A percentile compares a stretch with the other conserved stretches of the same genome.
Conservation (phyloP, 2,113 vertebrate species). For the Vidua macroura region DNA sequence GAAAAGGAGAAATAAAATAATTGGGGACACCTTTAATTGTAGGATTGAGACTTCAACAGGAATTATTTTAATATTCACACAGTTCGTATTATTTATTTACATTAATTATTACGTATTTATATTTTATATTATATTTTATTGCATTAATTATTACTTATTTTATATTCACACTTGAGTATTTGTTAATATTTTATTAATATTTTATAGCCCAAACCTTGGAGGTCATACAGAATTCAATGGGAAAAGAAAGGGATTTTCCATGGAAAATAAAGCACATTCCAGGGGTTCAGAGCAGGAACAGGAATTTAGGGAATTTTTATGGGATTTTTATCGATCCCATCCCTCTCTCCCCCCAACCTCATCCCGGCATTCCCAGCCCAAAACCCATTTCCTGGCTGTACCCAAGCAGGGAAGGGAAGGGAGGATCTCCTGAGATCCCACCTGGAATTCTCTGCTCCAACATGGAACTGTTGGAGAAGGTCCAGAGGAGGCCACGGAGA, state of each 20-base stretch:
- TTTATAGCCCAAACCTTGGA: too few relatives aligned
- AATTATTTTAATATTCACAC: neutral
- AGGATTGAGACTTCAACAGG: too few relatives aligned
- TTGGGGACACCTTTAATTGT: too few relatives aligned
- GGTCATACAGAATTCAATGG: rapidly evolving
- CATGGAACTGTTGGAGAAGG: neutral
- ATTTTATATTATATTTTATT: neutral
- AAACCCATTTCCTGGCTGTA: neutral
- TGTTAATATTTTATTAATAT: neutral
- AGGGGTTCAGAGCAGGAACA: rapidly evolving
- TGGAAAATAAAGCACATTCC: rapidly evolving
- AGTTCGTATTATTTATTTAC: neutral
- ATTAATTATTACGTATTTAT: neutral
- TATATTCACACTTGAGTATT: too few relatives aligned
- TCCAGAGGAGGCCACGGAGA: neutral
- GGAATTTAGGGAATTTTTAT: rapidly evolving
- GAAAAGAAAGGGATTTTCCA: rapidly evolving
- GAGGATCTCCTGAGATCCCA: neutral
- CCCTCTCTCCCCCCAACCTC: too few relatives aligned
- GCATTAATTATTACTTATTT: neutral
- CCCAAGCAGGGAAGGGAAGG: neutral
- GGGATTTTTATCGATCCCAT: neutral
- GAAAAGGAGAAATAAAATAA: neutral
- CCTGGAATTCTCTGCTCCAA: neutral
- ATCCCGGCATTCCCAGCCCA: neutral